phyloP scores from a whole-genome alignment of 2,113 vertebrate species.

The Rousettus leschenaultii region DNA sequence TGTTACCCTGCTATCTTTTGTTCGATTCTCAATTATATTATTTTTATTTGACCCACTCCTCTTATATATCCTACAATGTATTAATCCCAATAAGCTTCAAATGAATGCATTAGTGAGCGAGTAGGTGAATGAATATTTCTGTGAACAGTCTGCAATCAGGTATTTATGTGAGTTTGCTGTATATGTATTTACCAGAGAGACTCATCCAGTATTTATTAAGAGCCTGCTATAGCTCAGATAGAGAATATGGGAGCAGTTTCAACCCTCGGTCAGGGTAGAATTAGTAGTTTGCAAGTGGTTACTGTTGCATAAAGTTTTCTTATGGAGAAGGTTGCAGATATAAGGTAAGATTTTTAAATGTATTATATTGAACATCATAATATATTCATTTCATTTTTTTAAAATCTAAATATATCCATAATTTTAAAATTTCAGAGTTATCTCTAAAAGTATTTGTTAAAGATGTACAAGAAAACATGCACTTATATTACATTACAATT shows the following conservation, averaged over 20 bases:
- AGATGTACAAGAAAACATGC: neutral
- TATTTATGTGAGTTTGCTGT: neutral
- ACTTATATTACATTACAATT: neutral
- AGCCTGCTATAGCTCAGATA: neutral
- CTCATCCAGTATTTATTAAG: neutral
- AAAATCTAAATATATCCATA: neutral
- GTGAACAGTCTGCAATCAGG: neutral
- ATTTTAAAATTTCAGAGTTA: neutral
- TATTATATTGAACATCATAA: neutral
- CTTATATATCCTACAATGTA: neutral
- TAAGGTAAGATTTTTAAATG: neutral
- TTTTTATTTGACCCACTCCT: neutral
- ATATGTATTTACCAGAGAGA: neutral
- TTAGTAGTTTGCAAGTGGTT: neutral
- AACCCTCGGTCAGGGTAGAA: neutral
- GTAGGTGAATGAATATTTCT: neutral
- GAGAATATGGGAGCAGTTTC: neutral
- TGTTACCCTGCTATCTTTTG: neutral
- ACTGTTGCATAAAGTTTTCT: neutral
- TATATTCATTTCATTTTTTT: neutral
- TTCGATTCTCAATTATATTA: neutral
- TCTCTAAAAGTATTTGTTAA: neutral
- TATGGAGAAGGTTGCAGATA: neutral
- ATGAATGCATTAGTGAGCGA: neutral
- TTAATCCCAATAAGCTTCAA: neutral